These are phyloP conservation scores for Sinocyclocheilus maitianheensis DNA, from an alignment of 2,113 vertebrate genomes.

Conservation along the genomic window DNA sequence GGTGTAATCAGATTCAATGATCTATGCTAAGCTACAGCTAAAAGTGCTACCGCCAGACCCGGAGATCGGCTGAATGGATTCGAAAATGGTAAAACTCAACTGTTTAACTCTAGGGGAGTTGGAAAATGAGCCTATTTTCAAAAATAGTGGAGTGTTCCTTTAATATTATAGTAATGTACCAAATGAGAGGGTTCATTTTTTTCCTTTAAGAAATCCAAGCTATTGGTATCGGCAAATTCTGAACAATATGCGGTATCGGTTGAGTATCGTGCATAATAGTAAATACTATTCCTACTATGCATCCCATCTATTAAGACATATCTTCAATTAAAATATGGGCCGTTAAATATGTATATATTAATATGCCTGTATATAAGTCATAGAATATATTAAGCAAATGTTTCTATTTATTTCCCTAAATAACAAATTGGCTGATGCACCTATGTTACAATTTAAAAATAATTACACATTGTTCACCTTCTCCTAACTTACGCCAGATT, in stretches of 20 bases:
- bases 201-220: too few species aligned
- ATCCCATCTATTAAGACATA: background rate
- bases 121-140: too few species aligned
- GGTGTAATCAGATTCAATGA: too few species aligned
- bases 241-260: background rate
- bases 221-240: background rate
- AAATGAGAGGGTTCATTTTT: too few species aligned
- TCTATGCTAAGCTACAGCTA: too few species aligned
- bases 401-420: background rate
- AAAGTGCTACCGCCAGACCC: too few species aligned
- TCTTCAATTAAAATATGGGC: background rate
- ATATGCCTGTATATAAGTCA: background rate
- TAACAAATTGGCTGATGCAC: background rate
- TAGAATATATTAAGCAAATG: background rate
- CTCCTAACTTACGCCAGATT: background rate
- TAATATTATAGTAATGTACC: too few species aligned
- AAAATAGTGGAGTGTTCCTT: too few species aligned
- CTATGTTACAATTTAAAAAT: background rate
- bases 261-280: background rate
- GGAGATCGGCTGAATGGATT: too few species aligned
- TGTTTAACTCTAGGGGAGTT: too few species aligned
- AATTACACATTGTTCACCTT: background rate
- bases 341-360: background rate
- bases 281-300: too few species aligned
- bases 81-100: too few species aligned